Conservation (phyloP, 2,888 invertebrate genomes). For the Chrysodeixis includens region DNA sequence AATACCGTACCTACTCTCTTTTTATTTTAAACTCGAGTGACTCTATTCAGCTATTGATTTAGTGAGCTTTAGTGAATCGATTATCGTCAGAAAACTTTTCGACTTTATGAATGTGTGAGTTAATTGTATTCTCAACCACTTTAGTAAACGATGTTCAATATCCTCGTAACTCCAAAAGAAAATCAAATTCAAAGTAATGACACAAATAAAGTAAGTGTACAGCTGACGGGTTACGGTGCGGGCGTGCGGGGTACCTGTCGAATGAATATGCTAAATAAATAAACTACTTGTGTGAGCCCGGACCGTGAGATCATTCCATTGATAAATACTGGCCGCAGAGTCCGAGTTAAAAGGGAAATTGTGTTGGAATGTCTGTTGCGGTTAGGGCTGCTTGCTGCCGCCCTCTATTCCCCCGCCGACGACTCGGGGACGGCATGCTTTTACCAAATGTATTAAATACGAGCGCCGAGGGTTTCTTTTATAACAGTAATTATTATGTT, state of each 20-base stretch:
- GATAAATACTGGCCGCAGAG: constrained; percentile 75
- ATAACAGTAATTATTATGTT: constrained; percentile 50
- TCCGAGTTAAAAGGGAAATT: constrained; percentile 85
- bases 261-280: constrained; percentile 68
- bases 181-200: constrained; percentile 45
- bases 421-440: constrained; percentile 38
- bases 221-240: constrained; percentile 40
- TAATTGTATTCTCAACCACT: background rate
- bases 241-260: constrained; percentile 51
- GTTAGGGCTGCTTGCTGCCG: constrained; percentile 65
- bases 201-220: constrained; percentile 49
- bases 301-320: constrained; percentile 78
- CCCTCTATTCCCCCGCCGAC: constrained; percentile 38
- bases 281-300: constrained; percentile 70
- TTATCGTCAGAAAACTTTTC: background rate
- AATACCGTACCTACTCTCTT: background rate
- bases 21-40: background rate
- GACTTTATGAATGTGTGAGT: too few species aligned
- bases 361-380: constrained; percentile 79
- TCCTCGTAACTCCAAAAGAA: constrained; percentile 31
- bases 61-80: background rate
- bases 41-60: background rate
- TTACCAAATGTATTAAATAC: constrained; percentile 47
- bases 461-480: constrained; percentile 37
- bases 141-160: constrained; percentile 11